Conservation (phyloP, 2,888 invertebrate species). For the Trachelus iudaicus region DNA sequence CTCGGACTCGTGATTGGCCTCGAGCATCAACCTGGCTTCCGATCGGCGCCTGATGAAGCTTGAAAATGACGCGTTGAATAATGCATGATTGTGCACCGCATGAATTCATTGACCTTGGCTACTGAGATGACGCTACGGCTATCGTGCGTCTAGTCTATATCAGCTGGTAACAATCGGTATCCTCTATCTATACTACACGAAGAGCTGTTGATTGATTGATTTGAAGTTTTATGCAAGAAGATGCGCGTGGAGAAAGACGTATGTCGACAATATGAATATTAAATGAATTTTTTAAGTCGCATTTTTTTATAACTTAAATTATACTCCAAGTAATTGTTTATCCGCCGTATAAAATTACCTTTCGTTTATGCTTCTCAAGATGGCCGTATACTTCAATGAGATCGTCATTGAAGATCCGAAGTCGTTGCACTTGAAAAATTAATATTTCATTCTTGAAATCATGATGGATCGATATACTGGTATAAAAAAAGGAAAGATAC, state of each 20-base stretch:
- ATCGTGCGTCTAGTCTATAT: not conserved
- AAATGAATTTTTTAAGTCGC: not conserved
- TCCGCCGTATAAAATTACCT: not conserved
- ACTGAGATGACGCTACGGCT: conserved; percentile 19
- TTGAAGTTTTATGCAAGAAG: not conserved
- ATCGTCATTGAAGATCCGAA: not conserved
- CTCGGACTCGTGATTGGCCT: not conserved
- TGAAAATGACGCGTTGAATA: conserved; percentile 33
- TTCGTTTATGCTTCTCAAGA: not conserved
- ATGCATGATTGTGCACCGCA: conserved; percentile 32
- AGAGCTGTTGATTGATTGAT: not conserved
- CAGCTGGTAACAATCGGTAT: not conserved
- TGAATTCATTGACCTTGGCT: conserved; percentile 38
- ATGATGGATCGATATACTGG: conserved; percentile 2
- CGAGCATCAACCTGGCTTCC: not conserved
- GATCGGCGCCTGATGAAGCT: not conserved
- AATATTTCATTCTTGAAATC: not conserved
- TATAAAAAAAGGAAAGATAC: not conserved
- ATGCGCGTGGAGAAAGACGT: not conserved
- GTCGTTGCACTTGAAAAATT: not conserved
- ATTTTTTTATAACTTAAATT: not conserved
- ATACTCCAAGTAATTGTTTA: not conserved
- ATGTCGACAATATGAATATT: not conserved
- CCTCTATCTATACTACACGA: not conserved
- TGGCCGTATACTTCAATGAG: not conserved